phyloP scores from a whole-genome alignment of 2,113 vertebrate species.

The Probosciger aterrimus region DNA sequence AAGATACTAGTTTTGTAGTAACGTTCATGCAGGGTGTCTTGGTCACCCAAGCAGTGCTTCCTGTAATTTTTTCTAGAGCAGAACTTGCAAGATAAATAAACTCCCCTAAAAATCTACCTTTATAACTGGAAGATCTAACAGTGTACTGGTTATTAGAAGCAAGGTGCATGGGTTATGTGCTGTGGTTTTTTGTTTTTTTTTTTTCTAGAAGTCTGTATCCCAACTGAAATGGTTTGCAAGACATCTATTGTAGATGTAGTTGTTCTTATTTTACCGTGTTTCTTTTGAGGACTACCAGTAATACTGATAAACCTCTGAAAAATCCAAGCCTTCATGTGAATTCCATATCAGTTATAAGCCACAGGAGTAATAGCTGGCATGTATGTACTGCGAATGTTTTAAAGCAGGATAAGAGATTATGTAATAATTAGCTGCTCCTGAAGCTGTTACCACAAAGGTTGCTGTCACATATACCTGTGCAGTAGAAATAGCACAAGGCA shows the following conservation, averaged over 20 bases:
- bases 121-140: background rate
- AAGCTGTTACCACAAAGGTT: background rate
- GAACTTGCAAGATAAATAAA: background rate
- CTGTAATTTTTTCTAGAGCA: background rate
- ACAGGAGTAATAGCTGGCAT: background rate
- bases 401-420: background rate
- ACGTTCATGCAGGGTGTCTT: background rate
- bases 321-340: background rate
- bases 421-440: background rate
- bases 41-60: background rate
- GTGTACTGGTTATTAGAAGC: background rate
- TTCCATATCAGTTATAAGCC: background rate
- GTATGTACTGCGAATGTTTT: background rate
- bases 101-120: too few species aligned
- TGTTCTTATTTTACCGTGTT: background rate
- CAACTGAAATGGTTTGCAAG: background rate
- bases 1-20: background rate
- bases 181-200: background rate
- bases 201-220: background rate
- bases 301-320: background rate
- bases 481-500: background rate
- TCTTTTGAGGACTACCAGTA: background rate
- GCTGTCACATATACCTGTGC: background rate
- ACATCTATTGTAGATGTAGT: background rate
- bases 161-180: rapidly evolving